Conservation (phyloP, 1,140 invertebrate species). For the Vanessa tameamea region DNA sequence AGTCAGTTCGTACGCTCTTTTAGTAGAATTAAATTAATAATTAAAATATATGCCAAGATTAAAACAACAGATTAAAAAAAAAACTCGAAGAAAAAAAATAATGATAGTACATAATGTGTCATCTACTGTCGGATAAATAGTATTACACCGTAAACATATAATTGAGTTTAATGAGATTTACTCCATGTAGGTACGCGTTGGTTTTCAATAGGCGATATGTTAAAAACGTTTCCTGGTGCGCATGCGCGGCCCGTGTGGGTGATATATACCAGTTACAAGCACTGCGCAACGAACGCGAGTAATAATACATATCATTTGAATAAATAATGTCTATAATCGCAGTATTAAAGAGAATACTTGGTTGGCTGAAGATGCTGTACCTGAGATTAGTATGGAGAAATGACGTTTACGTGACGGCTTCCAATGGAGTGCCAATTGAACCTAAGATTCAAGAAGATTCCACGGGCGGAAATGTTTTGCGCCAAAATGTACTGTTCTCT, state of each 20-base stretch:
- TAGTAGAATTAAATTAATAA: too few species aligned
- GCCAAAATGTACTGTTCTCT: background rate
- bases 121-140: background rate
- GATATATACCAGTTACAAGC: conserved; percentile 23
- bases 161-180: conserved; percentile 39
- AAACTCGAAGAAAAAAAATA: background rate
- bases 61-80: background rate
- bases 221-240: conserved; percentile 41
- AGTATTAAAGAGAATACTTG: conserved; percentile 7
- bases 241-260: conserved; percentile 40
- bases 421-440: conserved; percentile 3
- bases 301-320: conserved; percentile 11
- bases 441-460: background rate
- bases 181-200: conserved; percentile 34
- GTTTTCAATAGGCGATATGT: conserved; percentile 36
- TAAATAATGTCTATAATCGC: conserved; percentile 26
- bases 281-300: background rate
- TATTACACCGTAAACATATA: conserved; percentile 29
- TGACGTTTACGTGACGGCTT: background rate
- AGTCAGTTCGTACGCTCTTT: too few species aligned
- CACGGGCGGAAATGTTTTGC: conserved; percentile 5
- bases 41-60: too few species aligned
- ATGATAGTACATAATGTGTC: background rate
- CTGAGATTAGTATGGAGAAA: conserved; percentile 18
- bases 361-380: conserved; percentile 26